Percentiles rank a stretch among this genome's conserved stretches.
Conservation (phyloP, 64 coral and sea anemone genomes). For the Astreopora myriophthalma region DNA sequence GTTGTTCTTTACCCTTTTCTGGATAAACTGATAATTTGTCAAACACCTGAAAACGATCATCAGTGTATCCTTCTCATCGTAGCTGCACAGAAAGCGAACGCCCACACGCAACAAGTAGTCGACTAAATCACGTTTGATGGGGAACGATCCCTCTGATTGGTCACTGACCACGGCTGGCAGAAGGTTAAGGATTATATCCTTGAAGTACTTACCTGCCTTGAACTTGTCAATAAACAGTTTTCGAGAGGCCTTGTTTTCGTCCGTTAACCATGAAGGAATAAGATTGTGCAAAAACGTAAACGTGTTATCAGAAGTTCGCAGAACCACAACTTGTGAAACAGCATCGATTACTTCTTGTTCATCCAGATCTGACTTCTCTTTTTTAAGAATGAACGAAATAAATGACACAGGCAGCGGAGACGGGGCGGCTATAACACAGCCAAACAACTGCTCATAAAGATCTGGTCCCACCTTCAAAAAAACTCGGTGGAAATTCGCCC, state of each 20-base stretch:
- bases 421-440: slow-evolving; percentile 40
- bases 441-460: slow-evolving; percentile 49
- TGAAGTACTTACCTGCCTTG: neutral
- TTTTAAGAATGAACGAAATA: slow-evolving; percentile 2
- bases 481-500: slow-evolving; percentile 52
- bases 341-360: slow-evolving; percentile 58
- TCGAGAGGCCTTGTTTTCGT: neutral
- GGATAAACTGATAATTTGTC: slow-evolving; percentile 2
- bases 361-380: neutral
- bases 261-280: slow-evolving; percentile 47
- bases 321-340: neutral
- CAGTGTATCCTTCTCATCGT: neutral
- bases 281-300: slow-evolving; percentile 54
- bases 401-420: slow-evolving; percentile 60
- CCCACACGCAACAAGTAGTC: neutral
- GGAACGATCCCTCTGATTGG: neutral
- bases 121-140: neutral
- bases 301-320: neutral
- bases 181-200: neutral
- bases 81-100: slow-evolving; percentile 14
- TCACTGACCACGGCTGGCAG: neutral
- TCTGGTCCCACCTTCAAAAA: slow-evolving; percentile 7
- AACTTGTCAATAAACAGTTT: slow-evolving; percentile 35
- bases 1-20: neutral
- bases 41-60: slow-evolving; percentile 5